Conservation (phyloP, 2,888 invertebrate species). For the Clusia tigrina region DNA sequence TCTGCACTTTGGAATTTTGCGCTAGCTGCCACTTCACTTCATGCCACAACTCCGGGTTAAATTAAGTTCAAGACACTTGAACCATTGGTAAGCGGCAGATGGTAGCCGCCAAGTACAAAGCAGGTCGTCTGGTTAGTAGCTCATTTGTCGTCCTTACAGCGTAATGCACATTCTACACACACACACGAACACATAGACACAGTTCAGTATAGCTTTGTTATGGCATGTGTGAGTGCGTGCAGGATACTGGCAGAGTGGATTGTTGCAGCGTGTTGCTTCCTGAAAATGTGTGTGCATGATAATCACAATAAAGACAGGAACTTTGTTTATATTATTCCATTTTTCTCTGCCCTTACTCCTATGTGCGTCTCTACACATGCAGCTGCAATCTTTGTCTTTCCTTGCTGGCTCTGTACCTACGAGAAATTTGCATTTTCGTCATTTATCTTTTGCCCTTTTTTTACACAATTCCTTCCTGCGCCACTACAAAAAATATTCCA, state of each 20-base stretch:
- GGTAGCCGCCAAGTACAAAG: not conserved
- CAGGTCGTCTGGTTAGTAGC: slow-evolving; percentile 19
- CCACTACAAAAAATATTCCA: not conserved
- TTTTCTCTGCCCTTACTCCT: not conserved
- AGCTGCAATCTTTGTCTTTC: slow-evolving; percentile 1
- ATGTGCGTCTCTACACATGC: not conserved
- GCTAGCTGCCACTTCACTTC: slow-evolving; percentile 18
- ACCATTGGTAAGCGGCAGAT: not conserved
- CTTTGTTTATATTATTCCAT: slow-evolving; percentile 11
- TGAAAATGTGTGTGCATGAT: slow-evolving; percentile 18
- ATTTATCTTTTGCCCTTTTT: slow-evolving; percentile 23
- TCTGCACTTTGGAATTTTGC: not conserved
- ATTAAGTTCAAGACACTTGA: slow-evolving; percentile 18
- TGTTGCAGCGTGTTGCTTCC: not conserved
- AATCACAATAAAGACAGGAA: slow-evolving; percentile 23
- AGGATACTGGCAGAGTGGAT: not conserved
- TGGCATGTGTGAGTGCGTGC: not conserved
- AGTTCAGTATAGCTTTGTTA: no score
- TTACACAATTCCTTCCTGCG: no score
- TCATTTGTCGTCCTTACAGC: slow-evolving; percentile 25
- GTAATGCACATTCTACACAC: no score
- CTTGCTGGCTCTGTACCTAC: no score
- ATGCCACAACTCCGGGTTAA: slow-evolving; percentile 20
- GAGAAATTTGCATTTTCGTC: slow-evolving; percentile 15
- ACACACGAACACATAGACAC: no score